These are phyloP conservation scores for Epirrhoe alternata DNA, from an alignment of 2,888 invertebrate species.

Conservation along the genomic window DNA sequence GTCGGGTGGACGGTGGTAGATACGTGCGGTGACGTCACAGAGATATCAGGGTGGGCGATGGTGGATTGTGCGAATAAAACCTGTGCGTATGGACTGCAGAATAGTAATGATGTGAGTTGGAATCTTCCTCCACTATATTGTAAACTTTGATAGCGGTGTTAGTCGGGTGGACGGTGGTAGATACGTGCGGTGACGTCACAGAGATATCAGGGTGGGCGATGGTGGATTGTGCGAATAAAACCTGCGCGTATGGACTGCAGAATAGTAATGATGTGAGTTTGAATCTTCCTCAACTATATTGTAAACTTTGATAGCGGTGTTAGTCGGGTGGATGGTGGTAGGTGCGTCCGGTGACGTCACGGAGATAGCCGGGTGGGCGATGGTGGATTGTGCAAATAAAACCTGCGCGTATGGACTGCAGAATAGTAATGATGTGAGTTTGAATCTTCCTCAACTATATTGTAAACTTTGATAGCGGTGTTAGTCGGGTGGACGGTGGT, in stretches of 20 bases:
- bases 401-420: slow-evolving; percentile 89
- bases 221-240: slow-evolving; percentile 79
- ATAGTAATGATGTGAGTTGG: slow-evolving; percentile 90
- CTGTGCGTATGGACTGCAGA: slow-evolving; percentile 90
- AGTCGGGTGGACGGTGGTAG: slow-evolving; percentile 90
- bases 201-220: slow-evolving; percentile 85
- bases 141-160: slow-evolving; percentile 94
- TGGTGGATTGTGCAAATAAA: slow-evolving; percentile 81
- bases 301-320: slow-evolving; percentile 93
- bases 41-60: slow-evolving; percentile 84
- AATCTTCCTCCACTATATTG: slow-evolving; percentile 88
- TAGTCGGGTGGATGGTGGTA: slow-evolving; percentile 90
- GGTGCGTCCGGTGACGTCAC: slow-evolving; percentile 91
- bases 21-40: slow-evolving; percentile 89
- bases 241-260: slow-evolving; percentile 89
- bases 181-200: slow-evolving; percentile 89
- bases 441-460: slow-evolving; percentile 87
- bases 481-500: slow-evolving; percentile 90
- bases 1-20: slow-evolving; percentile 91
- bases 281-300: slow-evolving; percentile 88
- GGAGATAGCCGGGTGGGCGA: slow-evolving; percentile 84
- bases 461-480: slow-evolving; percentile 94
- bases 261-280: slow-evolving; percentile 91
- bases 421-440: slow-evolving; percentile 90
- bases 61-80: slow-evolving; percentile 79